A percentile compares a stretch with the other conserved stretches of the same genome.
Evolutionary conservation across 2,888 invertebrate species (phyloP).

Genomic region (Cordilura impudica): DNA sequence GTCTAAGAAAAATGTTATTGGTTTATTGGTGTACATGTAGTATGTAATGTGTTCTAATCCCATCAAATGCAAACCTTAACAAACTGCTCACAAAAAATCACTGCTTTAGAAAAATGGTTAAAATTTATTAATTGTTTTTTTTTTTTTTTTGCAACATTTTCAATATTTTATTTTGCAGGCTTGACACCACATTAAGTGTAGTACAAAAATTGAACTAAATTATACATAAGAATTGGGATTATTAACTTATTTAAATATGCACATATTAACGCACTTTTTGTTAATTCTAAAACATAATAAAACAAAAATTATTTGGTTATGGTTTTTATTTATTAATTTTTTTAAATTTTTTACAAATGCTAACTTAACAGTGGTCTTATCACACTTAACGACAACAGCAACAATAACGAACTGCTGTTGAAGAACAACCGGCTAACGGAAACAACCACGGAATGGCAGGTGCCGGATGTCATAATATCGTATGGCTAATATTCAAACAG

Average conservation of each 20-base stretch:
- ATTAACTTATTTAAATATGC: background rate
- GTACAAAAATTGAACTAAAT: conserved; percentile 35
- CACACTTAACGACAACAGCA: conserved; percentile 8
- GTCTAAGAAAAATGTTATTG: conserved; percentile 16
- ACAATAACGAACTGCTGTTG: conserved; percentile 28
- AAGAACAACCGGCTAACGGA: conserved; percentile 8
- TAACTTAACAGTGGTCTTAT: conserved; percentile 50
- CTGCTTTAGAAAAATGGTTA: background rate
- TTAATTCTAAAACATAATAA: background rate
- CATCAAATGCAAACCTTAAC: background rate
- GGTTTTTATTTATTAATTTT: conserved; percentile 37
- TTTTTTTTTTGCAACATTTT: too few relatives aligned
- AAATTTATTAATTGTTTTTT: background rate
- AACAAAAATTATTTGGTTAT: conserved; percentile 29
- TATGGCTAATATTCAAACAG: conserved; percentile 23
- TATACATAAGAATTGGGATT: background rate
- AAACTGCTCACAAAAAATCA: conserved; percentile 17
- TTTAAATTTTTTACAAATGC: conserved; percentile 44
- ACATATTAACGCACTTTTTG: background rate
- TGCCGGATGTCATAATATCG: conserved; percentile 64
- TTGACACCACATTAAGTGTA: conserved; percentile 35
- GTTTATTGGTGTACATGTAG: background rate
- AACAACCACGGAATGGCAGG: conserved; percentile 61
- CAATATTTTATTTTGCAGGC: conserved; percentile 39
- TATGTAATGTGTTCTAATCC: too few relatives aligned